Evolutionary conservation across 1,140 invertebrate genomes (phyloP).

Genomic region (Diabrotica undecimpunctata): DNA sequence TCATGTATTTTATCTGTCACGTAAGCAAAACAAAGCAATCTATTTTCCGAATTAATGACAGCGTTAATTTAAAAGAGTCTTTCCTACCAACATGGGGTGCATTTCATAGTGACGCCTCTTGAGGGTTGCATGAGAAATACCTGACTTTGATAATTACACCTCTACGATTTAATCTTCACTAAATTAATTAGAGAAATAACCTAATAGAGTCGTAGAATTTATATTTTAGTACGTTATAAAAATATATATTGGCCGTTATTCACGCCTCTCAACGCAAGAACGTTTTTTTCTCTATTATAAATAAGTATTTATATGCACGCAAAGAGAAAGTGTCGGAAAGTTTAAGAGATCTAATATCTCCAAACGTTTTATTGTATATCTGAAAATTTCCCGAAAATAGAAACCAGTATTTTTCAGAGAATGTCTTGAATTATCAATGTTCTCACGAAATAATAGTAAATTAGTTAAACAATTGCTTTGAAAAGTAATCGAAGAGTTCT

Average conservation of each 20-base stretch:
- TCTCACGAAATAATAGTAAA: too few relatives aligned
- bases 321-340: too few relatives aligned
- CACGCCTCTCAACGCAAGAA: neutral
- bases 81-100: slow-evolving; percentile 11
- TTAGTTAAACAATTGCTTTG: too few relatives aligned
- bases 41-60: slow-evolving; percentile 13
- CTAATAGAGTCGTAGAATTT: slow-evolving; percentile 21
- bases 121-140: slow-evolving; percentile 27
- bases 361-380: too few relatives aligned
- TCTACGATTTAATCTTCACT: slow-evolving; percentile 27
- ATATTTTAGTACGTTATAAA: neutral
- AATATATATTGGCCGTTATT: neutral
- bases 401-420: too few relatives aligned
- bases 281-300: too few relatives aligned
- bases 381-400: too few relatives aligned
- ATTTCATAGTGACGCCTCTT: slow-evolving; percentile 21
- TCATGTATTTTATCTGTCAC: slow-evolving; percentile 2
- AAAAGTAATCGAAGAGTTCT: too few relatives aligned
- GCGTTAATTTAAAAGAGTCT: slow-evolving; percentile 18
- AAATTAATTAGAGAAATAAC: slow-evolving; percentile 26
- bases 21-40: slow-evolving; percentile 5
- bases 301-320: too few relatives aligned
- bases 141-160: slow-evolving; percentile 22
- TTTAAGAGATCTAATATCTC: too few relatives aligned
- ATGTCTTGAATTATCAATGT: too few relatives aligned